These are phyloP conservation scores for Pachyrhynchus sulphureomaculatus DNA, from an alignment of 1,140 invertebrate genomes.

Conservation along the genomic window DNA sequence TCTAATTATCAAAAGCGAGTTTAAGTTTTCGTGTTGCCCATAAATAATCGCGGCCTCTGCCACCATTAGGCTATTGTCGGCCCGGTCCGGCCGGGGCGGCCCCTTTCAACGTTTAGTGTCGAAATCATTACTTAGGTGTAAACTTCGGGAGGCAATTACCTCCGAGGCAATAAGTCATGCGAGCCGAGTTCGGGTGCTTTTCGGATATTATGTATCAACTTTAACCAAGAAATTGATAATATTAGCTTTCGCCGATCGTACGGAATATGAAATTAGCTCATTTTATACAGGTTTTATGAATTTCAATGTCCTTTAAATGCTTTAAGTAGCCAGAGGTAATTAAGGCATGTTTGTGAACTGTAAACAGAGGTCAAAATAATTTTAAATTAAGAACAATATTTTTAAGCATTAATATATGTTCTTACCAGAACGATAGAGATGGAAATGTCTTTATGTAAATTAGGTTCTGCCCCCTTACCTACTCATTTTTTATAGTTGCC, in stretches of 20 bases:
- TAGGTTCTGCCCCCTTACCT: too few species aligned
- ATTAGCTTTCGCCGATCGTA: not conserved
- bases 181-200: slow-evolving; percentile 19
- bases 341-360: too few species aligned
- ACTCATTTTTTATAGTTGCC: too few species aligned
- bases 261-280: too few species aligned
- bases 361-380: too few species aligned
- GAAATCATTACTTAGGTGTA: slow-evolving; percentile 55
- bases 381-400: too few species aligned
- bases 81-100: slow-evolving; percentile 37
- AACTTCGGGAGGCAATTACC: slow-evolving; percentile 51
- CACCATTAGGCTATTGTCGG: slow-evolving; percentile 28
- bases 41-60: slow-evolving; percentile 45
- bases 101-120: slow-evolving; percentile 52
- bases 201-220: slow-evolving; percentile 13
- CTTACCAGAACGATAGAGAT: too few species aligned
- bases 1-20: slow-evolving; percentile 49
- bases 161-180: slow-evolving; percentile 29
- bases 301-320: too few species aligned
- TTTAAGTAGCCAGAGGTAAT: too few species aligned
- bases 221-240: slow-evolving; percentile 21
- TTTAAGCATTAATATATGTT: too few species aligned
- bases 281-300: too few species aligned
- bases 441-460: too few species aligned
- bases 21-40: slow-evolving; percentile 49